A percentile compares a stretch with the other conserved stretches of the same genome.
These are phyloP conservation scores for Tipula confusa DNA, from an alignment of 2,888 invertebrate species.

Conservation along the genomic window DNA sequence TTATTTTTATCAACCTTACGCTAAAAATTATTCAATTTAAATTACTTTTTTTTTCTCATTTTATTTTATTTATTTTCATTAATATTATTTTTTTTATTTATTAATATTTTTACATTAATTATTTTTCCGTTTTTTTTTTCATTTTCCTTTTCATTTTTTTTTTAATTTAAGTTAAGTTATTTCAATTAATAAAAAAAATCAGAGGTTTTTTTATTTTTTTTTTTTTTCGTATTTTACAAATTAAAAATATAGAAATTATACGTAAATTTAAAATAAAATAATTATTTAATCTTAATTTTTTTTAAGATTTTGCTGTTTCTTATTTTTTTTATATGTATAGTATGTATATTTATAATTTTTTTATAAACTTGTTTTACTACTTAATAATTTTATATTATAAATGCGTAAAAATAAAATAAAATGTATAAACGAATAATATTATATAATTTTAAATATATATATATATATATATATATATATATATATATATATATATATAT, in stretches of 20 bases:
- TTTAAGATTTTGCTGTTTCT: background rate
- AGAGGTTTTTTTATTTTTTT: background rate
- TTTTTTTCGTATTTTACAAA: background rate
- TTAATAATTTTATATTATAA: background rate
- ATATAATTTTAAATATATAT: background rate
- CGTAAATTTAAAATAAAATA: background rate
- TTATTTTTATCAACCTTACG: constrained; percentile 17
- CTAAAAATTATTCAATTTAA: constrained; percentile 20
- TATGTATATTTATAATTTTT: background rate
- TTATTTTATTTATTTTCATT: background rate
- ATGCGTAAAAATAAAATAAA: background rate
- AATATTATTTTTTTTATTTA: constrained; percentile 3
- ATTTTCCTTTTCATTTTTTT: background rate
- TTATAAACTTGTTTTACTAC: background rate
- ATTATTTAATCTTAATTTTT: background rate
- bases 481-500: too few species aligned
- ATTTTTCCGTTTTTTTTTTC: background rate
- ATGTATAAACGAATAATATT: background rate
- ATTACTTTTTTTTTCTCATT: constrained; percentile 14
- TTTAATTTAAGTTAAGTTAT: background rate
- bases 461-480: too few species aligned
- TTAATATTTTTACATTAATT: constrained; percentile 21
- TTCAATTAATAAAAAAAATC: background rate
- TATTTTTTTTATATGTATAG: background rate
- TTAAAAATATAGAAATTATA: background rate